Evolutionary conservation across 2,113 vertebrate species (phyloP), one percentile per base, ranked within the genome.

Genomic region (Pedetes capensis): DNA sequence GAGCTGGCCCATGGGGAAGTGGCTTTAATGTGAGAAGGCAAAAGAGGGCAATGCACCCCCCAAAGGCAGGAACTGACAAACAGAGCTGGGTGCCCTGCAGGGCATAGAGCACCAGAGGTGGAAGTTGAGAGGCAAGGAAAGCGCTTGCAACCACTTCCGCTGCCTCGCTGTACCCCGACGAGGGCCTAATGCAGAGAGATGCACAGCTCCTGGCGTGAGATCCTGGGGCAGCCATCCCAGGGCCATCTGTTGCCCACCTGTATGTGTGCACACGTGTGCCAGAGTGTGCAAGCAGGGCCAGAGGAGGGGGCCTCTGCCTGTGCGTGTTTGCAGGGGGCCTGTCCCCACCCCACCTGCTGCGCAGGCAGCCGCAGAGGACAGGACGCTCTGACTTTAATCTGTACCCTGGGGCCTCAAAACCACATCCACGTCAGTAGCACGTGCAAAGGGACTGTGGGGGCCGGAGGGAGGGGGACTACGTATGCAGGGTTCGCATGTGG

Each of bases 381-480:
- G 93, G 87, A 95, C 3, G 53, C 74, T 59, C 95, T 55, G 79
- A 86, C 92, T 80, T 90, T 68, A 78, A 78, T 91, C 95, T 95
- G 64, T 74, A 94, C 83, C 87, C 89, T 49, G 61, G 74, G 78
- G 78, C 91, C 95, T 91, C 47, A 27, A 93, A 97, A 96, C 96
- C 96, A 80, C 91, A 96, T 59, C 63, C 84, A 80, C 84, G 39
- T 96, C 92, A 95, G 92, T 3, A 10, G 92, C 23, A 29, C 44
- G 22, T 81, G 78, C 42, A n/a, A 12, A 23, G 9, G 34, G 37
- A n/a, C 53, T 9, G 12, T n/a, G n/a, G n/a, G 61, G 72, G 44
- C 44, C 17, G 3, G 80, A 6, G 32, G 94, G 57, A 57, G 57
- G 71, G 78, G 89, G 55, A 66, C 61, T 32, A 4, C 0, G 8